Evolutionary conservation across 2,113 vertebrate genomes (phyloP), one percentile per base, ranked within the genome.

Genomic region (Rutilus rutilus): DNA sequence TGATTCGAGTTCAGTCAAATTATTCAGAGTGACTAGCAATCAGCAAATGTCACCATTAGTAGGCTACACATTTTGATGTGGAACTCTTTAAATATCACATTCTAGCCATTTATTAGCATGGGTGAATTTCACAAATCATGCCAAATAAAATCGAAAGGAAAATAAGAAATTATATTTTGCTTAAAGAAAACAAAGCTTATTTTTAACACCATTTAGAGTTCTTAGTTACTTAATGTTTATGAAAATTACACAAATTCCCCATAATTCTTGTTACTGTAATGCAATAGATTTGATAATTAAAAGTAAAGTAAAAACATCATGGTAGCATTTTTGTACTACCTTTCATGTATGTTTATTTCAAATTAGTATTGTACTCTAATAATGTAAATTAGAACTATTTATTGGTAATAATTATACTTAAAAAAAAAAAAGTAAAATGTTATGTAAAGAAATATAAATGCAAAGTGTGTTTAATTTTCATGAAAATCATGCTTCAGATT

Each of bases 1-100:
- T 77, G 25, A 54, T 77, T 52, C 74, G 4, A 77, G 74, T 54
- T 77, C 25, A 54, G 50, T 33, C 74, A 52, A 21, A 77, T 77
- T 5, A 77, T 21, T 30, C 27, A 33, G 74, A 1, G 25, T 54
- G 27, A 21, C 47, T 77, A 21, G 9, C 74, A 52, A 76, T 47
- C 71, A 45, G 23, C 23, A 77, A 21, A 30, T 77, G 9, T 14
- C 25, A 54, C 36, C 4, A 12, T 71, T 71, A 71, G 67, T 71
- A 33, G 33, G 33, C 33, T 33, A 21, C 17, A 21, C 19, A 19
- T 33, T 54, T 77, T 52, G 15, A 52, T 33, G 45, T 76, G 47
- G 47, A 7, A 17, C 14, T 76, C 17, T 45, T 45, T 45, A 76
- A 77, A 54, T 54, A 9, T 42, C 8, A 42, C 42, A 42, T 42